These are phyloP conservation scores for Sarcophilus harrisii DNA, from an alignment of 2,797 vertebrate genomes.

Conservation along the genomic window DNA sequence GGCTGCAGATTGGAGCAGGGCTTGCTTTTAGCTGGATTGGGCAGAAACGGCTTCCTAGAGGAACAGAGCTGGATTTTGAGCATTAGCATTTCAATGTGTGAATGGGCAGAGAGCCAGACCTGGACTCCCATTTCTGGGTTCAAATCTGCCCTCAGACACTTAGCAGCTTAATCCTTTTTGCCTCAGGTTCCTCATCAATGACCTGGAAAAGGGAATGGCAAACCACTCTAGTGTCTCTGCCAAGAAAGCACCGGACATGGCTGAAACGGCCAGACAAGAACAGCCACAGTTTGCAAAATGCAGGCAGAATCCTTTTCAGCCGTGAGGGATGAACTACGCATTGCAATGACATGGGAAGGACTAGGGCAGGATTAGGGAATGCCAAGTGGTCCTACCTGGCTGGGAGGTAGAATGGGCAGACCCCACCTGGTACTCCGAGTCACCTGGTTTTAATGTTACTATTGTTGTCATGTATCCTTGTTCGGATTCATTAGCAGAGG, in stretches of 20 bases:
- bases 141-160: not conserved
- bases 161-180: not conserved
- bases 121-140: not conserved
- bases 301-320: not conserved
- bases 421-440: not conserved
- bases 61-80: not conserved
- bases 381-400: not conserved
- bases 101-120: not conserved
- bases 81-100: not conserved
- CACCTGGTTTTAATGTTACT: not conserved
- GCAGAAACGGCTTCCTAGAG: not conserved
- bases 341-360: not conserved
- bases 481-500: not conserved
- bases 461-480: not conserved
- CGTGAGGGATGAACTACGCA: not conserved
- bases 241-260: not conserved
- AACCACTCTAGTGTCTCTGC: not conserved
- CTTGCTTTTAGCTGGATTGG: not conserved
- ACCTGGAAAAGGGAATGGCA: not conserved
- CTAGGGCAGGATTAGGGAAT: not conserved
- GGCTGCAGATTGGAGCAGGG: not conserved
- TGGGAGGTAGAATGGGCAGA: not conserved
- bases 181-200: not conserved
- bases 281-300: not conserved
- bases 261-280: too few species aligned